phyloP scores from a whole-genome alignment of 2,797 vertebrate species.

The Epinephelus malabaricus region DNA sequence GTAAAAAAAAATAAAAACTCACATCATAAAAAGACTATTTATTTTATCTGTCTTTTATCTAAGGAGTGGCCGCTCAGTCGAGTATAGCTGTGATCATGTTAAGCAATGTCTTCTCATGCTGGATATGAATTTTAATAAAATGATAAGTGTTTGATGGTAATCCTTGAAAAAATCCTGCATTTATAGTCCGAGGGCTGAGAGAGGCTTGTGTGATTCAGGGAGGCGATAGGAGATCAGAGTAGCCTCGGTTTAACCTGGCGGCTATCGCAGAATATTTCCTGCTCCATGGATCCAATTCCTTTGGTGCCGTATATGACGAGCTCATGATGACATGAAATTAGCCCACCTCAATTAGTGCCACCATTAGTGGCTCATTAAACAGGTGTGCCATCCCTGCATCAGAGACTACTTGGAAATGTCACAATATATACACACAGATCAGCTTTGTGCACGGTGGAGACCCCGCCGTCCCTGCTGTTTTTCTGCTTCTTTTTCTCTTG shows the following conservation, averaged over 20 bases:
- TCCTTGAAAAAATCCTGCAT: conserved; percentile 5
- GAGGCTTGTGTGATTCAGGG: conserved; percentile 20
- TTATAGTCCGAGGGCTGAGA: conserved; percentile 11
- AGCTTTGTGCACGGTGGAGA: conserved; percentile 27
- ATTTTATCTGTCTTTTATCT: conserved; percentile 33
- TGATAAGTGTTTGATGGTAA: background rate
- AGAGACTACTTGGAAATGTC: conserved; percentile 66
- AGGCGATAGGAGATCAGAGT: conserved; percentile 6
- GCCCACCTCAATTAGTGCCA: conserved; percentile 66
- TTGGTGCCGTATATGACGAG: conserved; percentile 53
- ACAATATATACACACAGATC: conserved; percentile 54
- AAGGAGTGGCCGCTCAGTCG: conserved; percentile 26
- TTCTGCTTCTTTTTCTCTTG: background rate
- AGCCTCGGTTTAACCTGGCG: conserved; percentile 13
- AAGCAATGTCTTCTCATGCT: conserved; percentile 3
- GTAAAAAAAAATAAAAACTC: conserved; percentile 4
- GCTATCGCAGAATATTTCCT: conserved; percentile 42
- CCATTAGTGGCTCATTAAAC: conserved; percentile 78
- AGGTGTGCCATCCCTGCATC: conserved; percentile 66
- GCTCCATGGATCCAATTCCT: conserved; percentile 50
- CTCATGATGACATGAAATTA: conserved; percentile 71
- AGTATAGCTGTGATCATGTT: conserved; percentile 23
- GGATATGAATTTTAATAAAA: conserved; percentile 19
- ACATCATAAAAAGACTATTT: conserved; percentile 24
- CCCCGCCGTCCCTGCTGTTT: background rate